A percentile compares a stretch with the other conserved stretches of the same genome.
phyloP scores from a whole-genome alignment of 1,140 invertebrate species.

The Cydia strobilella region DNA sequence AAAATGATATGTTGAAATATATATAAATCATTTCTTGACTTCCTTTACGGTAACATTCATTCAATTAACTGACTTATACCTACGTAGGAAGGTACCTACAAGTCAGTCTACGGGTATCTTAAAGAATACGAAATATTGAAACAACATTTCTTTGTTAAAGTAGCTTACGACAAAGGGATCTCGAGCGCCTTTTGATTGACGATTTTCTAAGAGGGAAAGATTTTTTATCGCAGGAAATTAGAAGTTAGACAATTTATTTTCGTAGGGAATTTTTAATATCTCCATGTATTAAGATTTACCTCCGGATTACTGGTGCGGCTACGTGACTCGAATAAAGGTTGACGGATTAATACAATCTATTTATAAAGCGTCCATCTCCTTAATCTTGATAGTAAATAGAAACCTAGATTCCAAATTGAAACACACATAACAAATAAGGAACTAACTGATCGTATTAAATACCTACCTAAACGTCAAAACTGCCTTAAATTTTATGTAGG shows the following conservation, averaged over 20 bases:
- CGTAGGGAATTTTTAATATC: conserved; percentile 64
- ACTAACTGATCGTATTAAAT: too few species aligned
- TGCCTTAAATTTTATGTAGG: background rate
- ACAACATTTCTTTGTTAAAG: conserved; percentile 29
- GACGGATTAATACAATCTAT: conserved; percentile 39
- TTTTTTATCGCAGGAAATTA: conserved; percentile 68
- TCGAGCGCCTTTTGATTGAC: conserved; percentile 60
- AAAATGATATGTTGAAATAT: too few species aligned
- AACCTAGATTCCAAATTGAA: background rate
- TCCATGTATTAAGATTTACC: conserved; percentile 61
- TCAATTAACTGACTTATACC: conserved; percentile 27
- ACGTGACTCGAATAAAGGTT: conserved; percentile 46
- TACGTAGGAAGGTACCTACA: too few species aligned
- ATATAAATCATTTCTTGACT: background rate
- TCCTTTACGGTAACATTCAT: background rate
- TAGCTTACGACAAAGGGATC: conserved; percentile 44
- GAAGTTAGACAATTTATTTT: conserved; percentile 61
- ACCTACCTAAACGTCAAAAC: too few species aligned
- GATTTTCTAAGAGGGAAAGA: conserved; percentile 68
- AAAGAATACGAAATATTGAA: conserved; percentile 31
- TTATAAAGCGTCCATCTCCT: background rate
- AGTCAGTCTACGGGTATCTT: conserved; percentile 26
- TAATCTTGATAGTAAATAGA: background rate
- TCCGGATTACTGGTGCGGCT: conserved; percentile 41
- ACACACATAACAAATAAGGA: background rate